Conservation (phyloP, 2,797 vertebrate genomes). For the Melanotaenia parkinsoni region DNA sequence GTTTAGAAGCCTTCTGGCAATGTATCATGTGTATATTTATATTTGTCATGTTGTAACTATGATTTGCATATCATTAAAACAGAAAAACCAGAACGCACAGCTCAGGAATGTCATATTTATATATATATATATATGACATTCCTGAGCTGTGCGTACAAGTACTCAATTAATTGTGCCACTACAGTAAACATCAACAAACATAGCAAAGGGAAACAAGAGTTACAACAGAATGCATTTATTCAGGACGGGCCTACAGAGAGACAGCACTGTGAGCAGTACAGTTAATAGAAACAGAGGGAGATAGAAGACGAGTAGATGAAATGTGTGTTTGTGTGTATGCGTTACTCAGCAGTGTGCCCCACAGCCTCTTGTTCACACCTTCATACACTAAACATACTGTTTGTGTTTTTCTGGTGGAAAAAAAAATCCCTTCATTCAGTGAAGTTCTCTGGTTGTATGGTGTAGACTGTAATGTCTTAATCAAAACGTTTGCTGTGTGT, state of each 20-base stretch:
- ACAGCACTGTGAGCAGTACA: constrained; percentile 34
- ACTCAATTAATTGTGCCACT: background rate
- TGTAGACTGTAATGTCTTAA: background rate
- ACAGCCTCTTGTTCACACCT: constrained; percentile 24
- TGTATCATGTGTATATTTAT: constrained; percentile 4
- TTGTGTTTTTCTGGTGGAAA: constrained; percentile 8
- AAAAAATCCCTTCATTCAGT: constrained; percentile 1
- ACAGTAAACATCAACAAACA: constrained; percentile 21
- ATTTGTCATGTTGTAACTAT: constrained; percentile 34
- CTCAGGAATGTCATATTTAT: no score
- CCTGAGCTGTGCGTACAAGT: background rate
- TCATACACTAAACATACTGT: constrained; percentile 11
- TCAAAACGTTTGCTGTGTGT: background rate
- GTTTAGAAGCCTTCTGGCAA: constrained; percentile 32
- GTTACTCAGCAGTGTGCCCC: constrained; percentile 7
- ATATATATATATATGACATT: background rate
- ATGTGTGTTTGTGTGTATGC: constrained; percentile 11
- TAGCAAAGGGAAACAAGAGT: constrained; percentile 24
- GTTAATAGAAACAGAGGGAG: constrained; percentile 37
- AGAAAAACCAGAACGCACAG: constrained; percentile 10
- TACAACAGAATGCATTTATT: constrained; percentile 42
- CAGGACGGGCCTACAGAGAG: constrained; percentile 38
- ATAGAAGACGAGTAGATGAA: constrained; percentile 18
- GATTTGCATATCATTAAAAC: constrained; percentile 19
- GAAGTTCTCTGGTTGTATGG: background rate